Evolutionary conservation across 2,113 vertebrate genomes (phyloP), one percentile per base, ranked within the genome.

Genomic region (Engraulis encrasicolus): DNA sequence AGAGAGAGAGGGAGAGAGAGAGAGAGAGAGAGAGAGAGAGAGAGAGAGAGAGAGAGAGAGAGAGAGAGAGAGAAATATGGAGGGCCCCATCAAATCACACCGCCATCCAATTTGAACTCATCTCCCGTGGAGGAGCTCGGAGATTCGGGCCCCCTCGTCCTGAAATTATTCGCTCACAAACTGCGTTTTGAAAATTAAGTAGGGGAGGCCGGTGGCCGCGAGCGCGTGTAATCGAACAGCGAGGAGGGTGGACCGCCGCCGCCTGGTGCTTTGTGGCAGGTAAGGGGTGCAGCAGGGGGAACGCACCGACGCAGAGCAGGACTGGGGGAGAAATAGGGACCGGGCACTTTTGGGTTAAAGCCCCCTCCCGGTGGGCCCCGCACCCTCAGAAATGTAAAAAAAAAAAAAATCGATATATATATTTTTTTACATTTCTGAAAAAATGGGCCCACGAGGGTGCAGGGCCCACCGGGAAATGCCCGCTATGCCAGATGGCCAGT

Each of bases 101-200:
- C 58, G 58, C 7, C 27, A 23, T 66, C 58, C 58, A 66, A 66
- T 66, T 66, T 66, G 58, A 66, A 66, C 58, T 66, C 58, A 23
- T 66, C 58, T 66, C 58, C 58, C 23, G 58, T 23, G 54, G 54
- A n/a, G 40, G 40, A 66, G 20, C n/a, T 27, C 0, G 58, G 58
- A 66, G 58, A 66, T 66, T 9, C 58, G 9, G 23, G 23, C 92
- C 90, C 87, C 78, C 34, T 92, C 83, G 89, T 93, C 84, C 91
- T 89, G 83, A 88, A 91, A 93, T 86, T 83, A 89, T 82, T 66
- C 58, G 88, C 90, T 92, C 92, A 93, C 93, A 92, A 91, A 90
- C 92, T 23, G 91, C 91, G 93, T 92, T 89, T n/a, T 88, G 91
- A 88, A 94, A 92, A 93, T 92, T 89, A 93, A 93, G 92, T 93